Conservation (phyloP, 2,113 vertebrate genomes). For the Lagopus muta region DNA sequence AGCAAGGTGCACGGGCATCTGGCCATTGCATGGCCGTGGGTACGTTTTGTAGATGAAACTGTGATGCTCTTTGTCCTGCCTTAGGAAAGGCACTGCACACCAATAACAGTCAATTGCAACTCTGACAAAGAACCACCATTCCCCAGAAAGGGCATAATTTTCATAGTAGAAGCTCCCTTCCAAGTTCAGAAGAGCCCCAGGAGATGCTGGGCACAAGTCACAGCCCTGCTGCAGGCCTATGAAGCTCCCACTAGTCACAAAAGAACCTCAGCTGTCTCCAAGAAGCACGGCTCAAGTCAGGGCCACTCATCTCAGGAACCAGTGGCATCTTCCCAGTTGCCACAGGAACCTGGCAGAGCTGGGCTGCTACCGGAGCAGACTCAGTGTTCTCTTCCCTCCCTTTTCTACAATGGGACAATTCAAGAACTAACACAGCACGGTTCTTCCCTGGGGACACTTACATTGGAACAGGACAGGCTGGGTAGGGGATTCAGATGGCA, state of each 20-base stretch:
- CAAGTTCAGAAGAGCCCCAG: neutral
- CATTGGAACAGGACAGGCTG: too few species aligned
- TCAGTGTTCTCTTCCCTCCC: neutral
- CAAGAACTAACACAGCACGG: neutral
- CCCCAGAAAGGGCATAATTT: neutral
- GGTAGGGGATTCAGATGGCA: neutral
- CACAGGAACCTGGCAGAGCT: neutral
- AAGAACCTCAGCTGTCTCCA: neutral
- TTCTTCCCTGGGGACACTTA: neutral
- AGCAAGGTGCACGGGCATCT: neutral
- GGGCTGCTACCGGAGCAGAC: neutral
- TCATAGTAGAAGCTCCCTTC: neutral
- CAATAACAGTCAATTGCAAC: neutral
- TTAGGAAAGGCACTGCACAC: neutral
- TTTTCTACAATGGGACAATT: neutral
- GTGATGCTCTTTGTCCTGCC: neutral
- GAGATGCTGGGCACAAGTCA: neutral
- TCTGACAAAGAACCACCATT: neutral
- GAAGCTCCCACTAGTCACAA: neutral
- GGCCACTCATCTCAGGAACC: neutral
- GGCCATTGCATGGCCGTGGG: neutral
- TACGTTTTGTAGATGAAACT: neutral
- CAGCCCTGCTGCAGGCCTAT: neutral
- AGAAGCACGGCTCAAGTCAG: neutral
- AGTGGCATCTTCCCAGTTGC: neutral